Base-by-base conservation (phyloP, 2,888 invertebrate species). In the Drosophila neotestacea region DNA sequence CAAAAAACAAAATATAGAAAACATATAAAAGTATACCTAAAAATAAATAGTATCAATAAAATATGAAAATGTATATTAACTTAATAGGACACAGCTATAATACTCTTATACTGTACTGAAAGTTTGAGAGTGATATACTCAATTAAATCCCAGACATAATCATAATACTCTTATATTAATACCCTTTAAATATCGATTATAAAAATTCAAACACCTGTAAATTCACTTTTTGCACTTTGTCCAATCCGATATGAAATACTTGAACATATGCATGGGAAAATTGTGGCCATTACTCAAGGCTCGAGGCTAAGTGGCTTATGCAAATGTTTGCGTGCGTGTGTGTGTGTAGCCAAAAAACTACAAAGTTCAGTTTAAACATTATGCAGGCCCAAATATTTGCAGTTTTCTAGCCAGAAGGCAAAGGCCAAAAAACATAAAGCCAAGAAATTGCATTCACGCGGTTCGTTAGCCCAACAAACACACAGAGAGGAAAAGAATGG, bases 381-480 rank as follows among this genome's bases (percentile, higher is more conserved):
- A 75, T 77, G 68, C 77, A 73, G 54, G 76, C 58, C 16, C 67
- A 72, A 80, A 80, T 79, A 77, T 76, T 79, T 79, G 63, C 76
- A 71, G 77, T 66, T 66, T 50, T 41, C 22, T 41, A 59, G 62
- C 62, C 67, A 63, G 59, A 64, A 62, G 55, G 50, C 71, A 70
- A 74, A 70, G 63, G 58, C 38, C 54, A 61, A 59, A 66, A 72
- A 76, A 56, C 46, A 38, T 61, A 67, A 73, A 70, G 63, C 63
- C 69, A 79, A 88, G 85, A 80, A 89, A 89, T 85, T 85, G 82
- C 86, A 85, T 89, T 86, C 86, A 86, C 85, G 90, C 86, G 85
- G 84, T 89, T 86, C 85, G 85, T 86, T 86, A 86, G 89, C 62
- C 78, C 79, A 89, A 80, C 83, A 85, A 85, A 82, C 83, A 88